Conservation (phyloP, 2,797 vertebrate genomes). For the Coranthus polyacanthus region DNA sequence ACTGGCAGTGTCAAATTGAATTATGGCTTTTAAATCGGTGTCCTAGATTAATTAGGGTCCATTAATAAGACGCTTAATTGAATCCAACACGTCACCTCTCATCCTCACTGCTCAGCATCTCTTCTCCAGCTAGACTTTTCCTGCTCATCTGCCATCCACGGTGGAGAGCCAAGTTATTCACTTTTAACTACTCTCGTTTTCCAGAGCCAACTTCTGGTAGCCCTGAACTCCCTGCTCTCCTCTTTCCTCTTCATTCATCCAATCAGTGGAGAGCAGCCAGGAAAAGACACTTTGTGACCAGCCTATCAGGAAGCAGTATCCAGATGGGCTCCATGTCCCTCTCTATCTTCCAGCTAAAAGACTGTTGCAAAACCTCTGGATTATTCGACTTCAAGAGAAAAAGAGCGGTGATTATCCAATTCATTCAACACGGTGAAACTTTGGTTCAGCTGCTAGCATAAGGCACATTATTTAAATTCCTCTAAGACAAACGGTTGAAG, state of each 20-base stretch:
- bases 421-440: slow-evolving; percentile 14
- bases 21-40: slow-evolving; percentile 42
- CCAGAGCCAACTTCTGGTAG: slow-evolving; percentile 64
- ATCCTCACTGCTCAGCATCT: slow-evolving; percentile 34
- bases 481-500: slow-evolving; percentile 35
- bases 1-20: slow-evolving; percentile 57
- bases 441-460: slow-evolving; percentile 18
- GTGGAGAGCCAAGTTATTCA: slow-evolving; percentile 44
- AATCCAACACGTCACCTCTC: slow-evolving; percentile 52
- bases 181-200: slow-evolving; percentile 58
- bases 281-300: slow-evolving; percentile 74
- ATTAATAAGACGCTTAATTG: slow-evolving; percentile 50
- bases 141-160: slow-evolving; percentile 54
- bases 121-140: slow-evolving; percentile 54
- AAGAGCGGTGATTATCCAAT: slow-evolving; percentile 23
- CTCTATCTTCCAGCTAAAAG: slow-evolving; percentile 46
- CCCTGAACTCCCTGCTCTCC: slow-evolving; percentile 52
- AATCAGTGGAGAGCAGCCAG: slow-evolving; percentile 60
- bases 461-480: slow-evolving; percentile 27
- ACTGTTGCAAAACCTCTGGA: slow-evolving; percentile 68
- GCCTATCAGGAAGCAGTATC: slow-evolving; percentile 64
- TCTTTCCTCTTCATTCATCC: slow-evolving; percentile 64
- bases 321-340: slow-evolving; percentile 61
- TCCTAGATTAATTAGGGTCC: slow-evolving; percentile 20
- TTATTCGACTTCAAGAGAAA: slow-evolving; percentile 31